These are phyloP conservation scores for Phalacrocorax brasilianus DNA, from an alignment of 2,113 vertebrate species.

Conservation along the genomic window DNA sequence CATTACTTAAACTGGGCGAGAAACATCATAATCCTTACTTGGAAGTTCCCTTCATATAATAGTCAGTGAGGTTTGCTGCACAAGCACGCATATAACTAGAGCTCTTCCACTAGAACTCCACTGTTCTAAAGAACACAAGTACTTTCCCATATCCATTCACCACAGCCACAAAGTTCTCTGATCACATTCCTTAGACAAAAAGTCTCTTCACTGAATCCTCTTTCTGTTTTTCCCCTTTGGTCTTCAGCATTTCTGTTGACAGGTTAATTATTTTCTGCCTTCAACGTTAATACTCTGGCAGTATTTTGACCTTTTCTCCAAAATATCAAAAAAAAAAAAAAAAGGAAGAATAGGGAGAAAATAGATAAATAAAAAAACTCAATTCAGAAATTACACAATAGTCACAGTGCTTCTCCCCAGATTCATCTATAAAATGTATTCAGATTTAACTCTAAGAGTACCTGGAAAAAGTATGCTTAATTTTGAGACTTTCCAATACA, in stretches of 20 bases:
- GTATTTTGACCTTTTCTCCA: background rate
- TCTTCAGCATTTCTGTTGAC: background rate
- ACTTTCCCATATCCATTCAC: background rate
- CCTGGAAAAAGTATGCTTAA: background rate
- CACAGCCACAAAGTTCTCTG: background rate
- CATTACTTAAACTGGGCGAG: background rate
- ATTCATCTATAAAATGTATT: background rate
- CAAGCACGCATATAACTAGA: background rate
- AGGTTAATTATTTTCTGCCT: background rate
- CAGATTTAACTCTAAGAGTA: background rate
- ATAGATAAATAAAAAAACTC: background rate
- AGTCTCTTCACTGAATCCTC: background rate
- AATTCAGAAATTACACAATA: background rate
- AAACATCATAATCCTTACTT: background rate
- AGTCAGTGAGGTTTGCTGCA: background rate
- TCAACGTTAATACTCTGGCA: background rate
- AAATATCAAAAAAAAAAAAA: background rate
- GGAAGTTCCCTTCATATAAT: background rate
- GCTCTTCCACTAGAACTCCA: background rate
- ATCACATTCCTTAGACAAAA: background rate
- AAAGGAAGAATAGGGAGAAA: background rate
- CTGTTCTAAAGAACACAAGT: background rate
- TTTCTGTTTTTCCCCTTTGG: background rate
- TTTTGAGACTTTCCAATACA: background rate
- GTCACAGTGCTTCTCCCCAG: rapidly evolving